Base-by-base conservation (phyloP, 2,797 vertebrate species). In the Typhlichthys eigenmanni region DNA sequence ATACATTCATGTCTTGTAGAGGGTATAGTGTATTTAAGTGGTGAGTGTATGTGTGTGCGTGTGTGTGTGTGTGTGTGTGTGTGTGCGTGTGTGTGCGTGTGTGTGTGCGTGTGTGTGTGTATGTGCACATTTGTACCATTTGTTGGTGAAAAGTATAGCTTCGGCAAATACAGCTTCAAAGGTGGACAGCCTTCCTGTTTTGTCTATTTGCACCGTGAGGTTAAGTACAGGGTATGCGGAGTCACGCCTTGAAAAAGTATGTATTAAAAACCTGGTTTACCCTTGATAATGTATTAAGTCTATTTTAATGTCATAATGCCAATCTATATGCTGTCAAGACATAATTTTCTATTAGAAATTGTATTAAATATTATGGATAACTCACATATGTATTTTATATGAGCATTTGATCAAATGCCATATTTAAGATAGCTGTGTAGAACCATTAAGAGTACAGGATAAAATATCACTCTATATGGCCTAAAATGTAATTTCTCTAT, bases 151-250 rank as follows among this genome's bases (percentile, higher is more conserved):
- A 55, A 66, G 29, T 62, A 68, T 59, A 54, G 45, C 70, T 60
- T 48, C 51, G 54, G 6, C 45, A 57, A 2, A 0, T 46, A 29
- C 13, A 62, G 50, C 70, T 75, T 81, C 73, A 79, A 83, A 78
- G 60, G 52, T 46, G 65, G 16, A 61, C 47, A 14, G 49, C 73
- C 70, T 81, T 84, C 66, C 75, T 82, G 75, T 82, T 85, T 82
- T 74, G 82, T 83, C 76, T 78, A 50, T 14, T 56, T 19, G 58
- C 54, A 29, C 24, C 24, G 0, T 51, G 64, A 64, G 56, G 72
- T 71, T 71, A 38, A 53, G 14, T 60, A 58, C 52, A 70, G 32
- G 13, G 24, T 50, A 32, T 48, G 47, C 8, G 19, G 45, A 17
- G 58, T 2, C 24, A 48, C 6, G 5, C 14, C 14, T 32, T 1